A percentile compares a stretch with the other conserved stretches of the same genome.
These are phyloP conservation scores for Melanotaenia trifasciata DNA, from an alignment of 2,797 vertebrate species.

Conservation along the genomic window DNA sequence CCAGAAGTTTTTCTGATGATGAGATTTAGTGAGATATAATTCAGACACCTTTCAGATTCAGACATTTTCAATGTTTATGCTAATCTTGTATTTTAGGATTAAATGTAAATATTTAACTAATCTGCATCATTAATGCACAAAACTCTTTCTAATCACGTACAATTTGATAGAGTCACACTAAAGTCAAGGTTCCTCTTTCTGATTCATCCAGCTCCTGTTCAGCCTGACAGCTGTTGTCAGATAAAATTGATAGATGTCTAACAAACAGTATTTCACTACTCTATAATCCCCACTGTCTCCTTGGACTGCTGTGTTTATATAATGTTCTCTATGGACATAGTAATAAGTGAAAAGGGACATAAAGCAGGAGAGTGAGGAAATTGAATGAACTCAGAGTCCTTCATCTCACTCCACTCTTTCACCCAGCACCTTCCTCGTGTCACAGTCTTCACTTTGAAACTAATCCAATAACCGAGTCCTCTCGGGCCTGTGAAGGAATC, in stretches of 20 bases:
- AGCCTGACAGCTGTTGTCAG: constrained; percentile 36
- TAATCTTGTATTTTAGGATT: not conserved
- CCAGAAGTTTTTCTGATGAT: too few species aligned
- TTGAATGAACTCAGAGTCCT: constrained; percentile 28
- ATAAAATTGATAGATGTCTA: constrained; percentile 35
- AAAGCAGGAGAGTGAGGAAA: constrained; percentile 24
- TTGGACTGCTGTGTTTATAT: constrained; percentile 39
- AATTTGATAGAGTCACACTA: constrained; percentile 22
- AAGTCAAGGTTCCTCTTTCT: constrained; percentile 35
- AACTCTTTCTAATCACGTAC: not conserved
- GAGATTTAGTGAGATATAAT: too few species aligned
- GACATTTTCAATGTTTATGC: not conserved
- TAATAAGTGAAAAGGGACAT: constrained; percentile 26
- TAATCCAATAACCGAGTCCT: constrained; percentile 23
- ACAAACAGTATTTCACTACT: constrained; percentile 23
- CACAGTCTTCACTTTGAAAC: constrained; percentile 10
- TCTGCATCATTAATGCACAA: not conserved
- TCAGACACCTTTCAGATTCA: too few species aligned
- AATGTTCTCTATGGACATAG: constrained; percentile 14
- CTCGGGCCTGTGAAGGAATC: not conserved
- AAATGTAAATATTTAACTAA: not conserved
- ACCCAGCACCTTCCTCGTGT: not conserved
- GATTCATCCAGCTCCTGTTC: constrained; percentile 27
- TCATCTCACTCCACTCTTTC: constrained; percentile 17
- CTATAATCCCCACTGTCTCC: constrained; percentile 28